Conservation (phyloP, 92 coral and sea anemone species). For the Diadumene lineata region DNA sequence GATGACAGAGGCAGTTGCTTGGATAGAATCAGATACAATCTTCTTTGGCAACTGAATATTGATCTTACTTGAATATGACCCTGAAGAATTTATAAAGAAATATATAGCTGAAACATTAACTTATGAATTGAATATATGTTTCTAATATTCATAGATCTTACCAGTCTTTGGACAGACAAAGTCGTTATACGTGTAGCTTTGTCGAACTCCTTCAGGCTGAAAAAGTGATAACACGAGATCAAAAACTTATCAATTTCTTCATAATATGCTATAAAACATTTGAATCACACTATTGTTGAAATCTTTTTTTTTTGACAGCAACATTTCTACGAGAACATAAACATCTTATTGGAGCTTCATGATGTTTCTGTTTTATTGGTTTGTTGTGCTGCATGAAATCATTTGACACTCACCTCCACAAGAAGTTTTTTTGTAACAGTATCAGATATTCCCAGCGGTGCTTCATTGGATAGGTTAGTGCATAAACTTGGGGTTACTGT, state of each 20-base stretch:
- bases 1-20: conserved; percentile 73
- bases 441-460: conserved; percentile 64
- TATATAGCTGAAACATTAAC: not conserved
- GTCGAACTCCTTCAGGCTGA: conserved; percentile 88
- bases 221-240: not conserved
- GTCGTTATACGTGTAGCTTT: conserved; percentile 77
- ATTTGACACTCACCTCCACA: conserved; percentile 71
- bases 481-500: conserved; percentile 62
- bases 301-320: not conserved
- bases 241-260: not conserved
- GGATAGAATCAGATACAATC: conserved; percentile 74
- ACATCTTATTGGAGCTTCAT: too few relatives aligned
- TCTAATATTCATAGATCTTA: too few relatives aligned
- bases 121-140: not conserved
- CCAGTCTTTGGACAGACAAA: conserved; percentile 71
- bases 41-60: conserved; percentile 56
- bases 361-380: too few relatives aligned
- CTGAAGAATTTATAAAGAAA: conserved; percentile 18
- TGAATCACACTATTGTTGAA: not conserved
- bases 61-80: conserved; percentile 39
- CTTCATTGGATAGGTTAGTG: conserved; percentile 30
- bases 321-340: too few relatives aligned
- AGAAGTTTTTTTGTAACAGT: conserved; percentile 76
- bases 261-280: not conserved
- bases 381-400: too few relatives aligned